phyloP scores from a whole-genome alignment of 2,113 vertebrate genomes.

The Sander vitreus region DNA sequence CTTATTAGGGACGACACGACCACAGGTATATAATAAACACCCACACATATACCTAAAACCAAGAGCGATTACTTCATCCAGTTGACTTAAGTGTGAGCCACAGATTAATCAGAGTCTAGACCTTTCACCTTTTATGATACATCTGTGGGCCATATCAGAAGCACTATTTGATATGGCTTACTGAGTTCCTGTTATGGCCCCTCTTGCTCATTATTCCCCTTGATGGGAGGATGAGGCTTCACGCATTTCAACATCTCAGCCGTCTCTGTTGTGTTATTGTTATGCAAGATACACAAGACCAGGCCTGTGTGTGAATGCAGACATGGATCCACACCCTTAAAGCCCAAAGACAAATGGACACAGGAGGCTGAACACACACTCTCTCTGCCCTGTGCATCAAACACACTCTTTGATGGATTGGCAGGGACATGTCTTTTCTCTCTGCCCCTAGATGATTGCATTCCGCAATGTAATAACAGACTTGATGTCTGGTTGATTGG shows the following conservation, averaged over 20 bases:
- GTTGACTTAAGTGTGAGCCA: constrained; percentile 22
- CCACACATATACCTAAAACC: background rate
- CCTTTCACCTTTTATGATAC: constrained; percentile 1
- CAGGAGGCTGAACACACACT: background rate
- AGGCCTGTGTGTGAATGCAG: constrained; percentile 52
- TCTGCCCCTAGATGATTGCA: constrained; percentile 11
- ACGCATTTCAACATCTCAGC: constrained; percentile 20
- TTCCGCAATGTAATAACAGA: constrained; percentile 21
- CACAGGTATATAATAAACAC: background rate
- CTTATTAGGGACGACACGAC: background rate
- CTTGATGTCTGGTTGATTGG: background rate
- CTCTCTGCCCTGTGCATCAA: background rate
- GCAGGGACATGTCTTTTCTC: background rate
- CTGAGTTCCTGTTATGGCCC: background rate
- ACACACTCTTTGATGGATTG: constrained; percentile 21
- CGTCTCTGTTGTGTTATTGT: constrained; percentile 38
- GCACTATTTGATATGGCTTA: background rate
- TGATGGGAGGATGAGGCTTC: constrained; percentile 5
- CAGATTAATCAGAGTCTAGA: constrained; percentile 49
- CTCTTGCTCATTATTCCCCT: background rate
- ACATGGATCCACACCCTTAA: constrained; percentile 19
- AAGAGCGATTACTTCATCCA: background rate
- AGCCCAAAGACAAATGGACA: constrained; percentile 34
- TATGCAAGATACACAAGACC: constrained; percentile 62
- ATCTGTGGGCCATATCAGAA: constrained; percentile 16